These are phyloP conservation scores for Clarias magur DNA, from an alignment of 2,113 vertebrate species.

Conservation along the genomic window DNA sequence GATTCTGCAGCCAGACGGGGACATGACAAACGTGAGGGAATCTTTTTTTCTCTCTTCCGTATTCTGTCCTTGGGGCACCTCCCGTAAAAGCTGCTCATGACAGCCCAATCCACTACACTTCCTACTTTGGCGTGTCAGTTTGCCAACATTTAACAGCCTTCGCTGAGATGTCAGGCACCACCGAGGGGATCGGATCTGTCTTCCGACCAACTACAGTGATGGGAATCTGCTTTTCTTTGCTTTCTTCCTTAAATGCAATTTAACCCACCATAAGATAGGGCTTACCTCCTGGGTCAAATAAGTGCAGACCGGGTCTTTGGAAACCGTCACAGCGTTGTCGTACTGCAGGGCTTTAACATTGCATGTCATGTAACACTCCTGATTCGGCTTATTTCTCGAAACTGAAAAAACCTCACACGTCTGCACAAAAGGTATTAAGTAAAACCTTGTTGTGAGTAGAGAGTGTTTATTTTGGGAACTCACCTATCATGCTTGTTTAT, in stretches of 20 bases:
- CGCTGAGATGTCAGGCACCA: slow-evolving; percentile 13
- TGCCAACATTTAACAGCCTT: slow-evolving; percentile 23
- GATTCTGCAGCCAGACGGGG: not conserved
- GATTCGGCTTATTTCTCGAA: not conserved
- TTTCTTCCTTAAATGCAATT: not conserved
- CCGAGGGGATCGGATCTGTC: not conserved
- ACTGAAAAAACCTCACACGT: not conserved
- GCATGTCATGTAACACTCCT: not conserved
- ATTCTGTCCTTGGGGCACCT: not conserved
- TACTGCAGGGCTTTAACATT: not conserved
- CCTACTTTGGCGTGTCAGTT: not conserved
- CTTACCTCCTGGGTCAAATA: slow-evolving; percentile 2
- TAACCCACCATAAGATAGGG: not conserved
- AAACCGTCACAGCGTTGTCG: not conserved
- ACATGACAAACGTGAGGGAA: not conserved
- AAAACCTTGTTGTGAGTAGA: not conserved
- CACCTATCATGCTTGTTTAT: not conserved
- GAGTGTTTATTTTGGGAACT: not conserved
- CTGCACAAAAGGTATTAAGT: not conserved
- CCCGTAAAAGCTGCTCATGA: slow-evolving; percentile 12
- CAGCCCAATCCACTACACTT: not conserved
- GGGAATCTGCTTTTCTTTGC: slow-evolving; percentile 9
- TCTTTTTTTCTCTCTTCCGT: not conserved
- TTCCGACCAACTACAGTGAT: not conserved
- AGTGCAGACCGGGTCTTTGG: not conserved